Base-by-base conservation (phyloP, 2,113 vertebrate species). In the Tupaia tana region DNA sequence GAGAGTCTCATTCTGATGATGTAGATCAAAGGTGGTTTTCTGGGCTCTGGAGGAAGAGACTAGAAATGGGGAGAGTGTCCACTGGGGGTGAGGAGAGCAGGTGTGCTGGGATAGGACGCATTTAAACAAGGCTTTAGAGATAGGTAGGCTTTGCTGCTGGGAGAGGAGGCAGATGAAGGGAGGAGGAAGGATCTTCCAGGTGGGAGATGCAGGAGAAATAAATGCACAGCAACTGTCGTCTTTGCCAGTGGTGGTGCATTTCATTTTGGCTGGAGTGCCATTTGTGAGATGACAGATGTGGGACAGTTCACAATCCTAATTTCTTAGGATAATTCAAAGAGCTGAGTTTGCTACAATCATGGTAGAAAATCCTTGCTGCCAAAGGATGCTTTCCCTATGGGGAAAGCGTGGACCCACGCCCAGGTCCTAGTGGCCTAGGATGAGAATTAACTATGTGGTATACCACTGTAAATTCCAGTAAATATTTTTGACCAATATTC, bases 171-270 rank as follows among this genome's bases (percentile, higher is more conserved):
- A 43, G 13, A 19, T 58, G 54, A 19, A 74, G 7, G n/a, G 58
- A 87, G 13, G 18, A 31, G 18, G 58, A 86, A 56, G 14, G 8
- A 3, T 4, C 63, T 77, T 85, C 24, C 19, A 61, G 43, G 16
- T 8, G 22, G 63, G 67, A 34, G 29, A 66, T 4, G 20, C 19
- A 69, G 29, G 6, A 43, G 5, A 73, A 20, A 71, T 19, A 16
- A 43, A 54, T 43, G 3, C 9, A 6, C 9, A 4, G 15, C 59
- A 61, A 59, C 6, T 3, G 12, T 0, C 1, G 13, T 16, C 7
- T 2, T 43, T 54, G 24, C 54, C 52, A 54, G 8, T 2, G 24
- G 22, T 3, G 3, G 3, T 52, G 15, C n/a, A 54, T 64, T 73
- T 71, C 34, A 56, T 0, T 54, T n/a, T 86, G 80, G 43, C n/a